Base-by-base conservation (phyloP, 2,113 vertebrate genomes). In the Morone saxatilis region DNA sequence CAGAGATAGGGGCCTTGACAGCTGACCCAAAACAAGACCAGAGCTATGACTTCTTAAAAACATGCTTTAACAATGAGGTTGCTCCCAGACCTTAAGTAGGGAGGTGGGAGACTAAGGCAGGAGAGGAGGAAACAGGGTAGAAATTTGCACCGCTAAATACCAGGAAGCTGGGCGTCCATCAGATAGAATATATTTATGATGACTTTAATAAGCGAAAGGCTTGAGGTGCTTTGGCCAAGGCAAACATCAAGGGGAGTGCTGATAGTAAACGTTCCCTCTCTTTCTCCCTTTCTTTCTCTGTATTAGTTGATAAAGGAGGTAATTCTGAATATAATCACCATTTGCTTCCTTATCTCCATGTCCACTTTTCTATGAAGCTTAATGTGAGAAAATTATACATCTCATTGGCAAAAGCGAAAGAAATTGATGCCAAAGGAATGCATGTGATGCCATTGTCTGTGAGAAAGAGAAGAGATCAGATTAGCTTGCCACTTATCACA, bases 271-370 rank as follows among this genome's bases (percentile, higher is more conserved):
- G 90, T 83, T 87, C 71, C 68, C 90, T 93, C 65, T 92, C 91
- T 88, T 47, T n/a, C 56, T 77, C 65, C 50, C 36, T 25, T 88
- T 92, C 75, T 94, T 94, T 94, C 68, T 84, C 68, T 78, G 66
- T 50, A 51, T 62, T 57, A 56, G 50, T 80, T 77, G 80, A 83
- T 86, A 81, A 84, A 70, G 76, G 82, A 79, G 61, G 89, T 89
- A 84, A 92, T 91, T 89, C 93, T 90, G 92, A 94, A 91, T 89
- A 92, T 90, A 96, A 95, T 95, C 93, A 87, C 78, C 3, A 89
- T 95, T 96, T 95, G 93, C 93, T 92, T 94, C 93, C 94, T 96
- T 96, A 96, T 95, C 96, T 1, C 88, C 82, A 89, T 93, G 90
- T 91, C 65, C 86, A 92, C 89, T 86, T 91, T 85, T 76, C 86